Percentiles rank a stretch among this genome's conserved stretches.
Conservation (phyloP, 2,888 invertebrate genomes). For the Sesamia inferens region DNA sequence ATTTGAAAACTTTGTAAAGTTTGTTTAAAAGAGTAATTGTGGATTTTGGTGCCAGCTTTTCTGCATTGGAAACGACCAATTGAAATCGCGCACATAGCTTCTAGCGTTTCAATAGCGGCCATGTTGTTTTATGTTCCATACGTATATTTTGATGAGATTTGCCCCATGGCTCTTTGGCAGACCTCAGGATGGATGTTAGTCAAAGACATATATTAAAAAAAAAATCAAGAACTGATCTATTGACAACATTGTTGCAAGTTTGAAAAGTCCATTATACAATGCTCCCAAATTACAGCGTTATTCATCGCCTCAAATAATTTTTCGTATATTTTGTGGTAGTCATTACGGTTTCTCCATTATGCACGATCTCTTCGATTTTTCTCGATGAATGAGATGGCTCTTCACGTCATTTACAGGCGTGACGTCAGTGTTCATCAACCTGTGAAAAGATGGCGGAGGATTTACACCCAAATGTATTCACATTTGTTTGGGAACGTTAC, state of each 20-base stretch:
- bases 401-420: constrained; percentile 52
- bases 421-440: constrained; percentile 46
- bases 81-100: no score
- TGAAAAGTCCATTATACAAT: neutral
- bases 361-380: constrained; percentile 47
- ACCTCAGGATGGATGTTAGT: neutral
- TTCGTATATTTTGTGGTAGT: constrained; percentile 40
- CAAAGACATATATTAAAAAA: neutral
- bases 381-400: constrained; percentile 59
- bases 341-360: constrained; percentile 39
- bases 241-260: neutral
- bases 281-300: constrained; percentile 21
- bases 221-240: neutral
- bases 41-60: no score
- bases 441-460: constrained; percentile 4
- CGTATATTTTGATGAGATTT: no score
- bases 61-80: no score
- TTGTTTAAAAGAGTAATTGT: no score
- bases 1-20: no score
- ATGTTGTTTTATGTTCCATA: no score
- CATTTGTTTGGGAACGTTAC: neutral
- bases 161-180: neutral
- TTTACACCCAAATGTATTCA: neutral
- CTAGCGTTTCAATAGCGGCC: no score
- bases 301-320: constrained; percentile 41